phyloP scores from a whole-genome alignment of 1,140 invertebrate species.

The Drosophila equinoxialis region DNA sequence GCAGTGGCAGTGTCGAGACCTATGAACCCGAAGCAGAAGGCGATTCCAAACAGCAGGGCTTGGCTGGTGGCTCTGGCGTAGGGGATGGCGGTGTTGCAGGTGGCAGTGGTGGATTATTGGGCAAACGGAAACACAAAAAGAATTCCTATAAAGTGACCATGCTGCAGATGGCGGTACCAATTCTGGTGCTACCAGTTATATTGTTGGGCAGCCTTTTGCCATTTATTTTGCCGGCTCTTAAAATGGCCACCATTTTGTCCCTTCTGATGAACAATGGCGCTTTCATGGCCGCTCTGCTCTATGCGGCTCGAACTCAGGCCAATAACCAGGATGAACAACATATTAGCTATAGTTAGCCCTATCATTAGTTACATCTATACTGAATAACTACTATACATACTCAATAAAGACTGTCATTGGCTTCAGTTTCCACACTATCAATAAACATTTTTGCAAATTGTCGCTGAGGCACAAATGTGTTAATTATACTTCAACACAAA shows the following conservation, averaged over 20 bases:
- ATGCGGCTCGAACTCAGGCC: slow-evolving; percentile 63
- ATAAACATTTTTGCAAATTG: too few species aligned
- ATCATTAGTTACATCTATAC: neutral
- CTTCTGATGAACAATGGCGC: slow-evolving; percentile 81
- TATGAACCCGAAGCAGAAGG: slow-evolving; percentile 66
- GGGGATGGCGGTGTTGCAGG: slow-evolving; percentile 26
- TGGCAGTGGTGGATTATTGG: slow-evolving; percentile 37
- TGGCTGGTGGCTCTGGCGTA: slow-evolving; percentile 33
- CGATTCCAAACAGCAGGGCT: slow-evolving; percentile 63
- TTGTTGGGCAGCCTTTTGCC: slow-evolving; percentile 74
- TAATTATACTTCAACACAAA: neutral
- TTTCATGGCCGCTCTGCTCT: slow-evolving; percentile 76
- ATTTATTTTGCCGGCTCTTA: slow-evolving; percentile 74
- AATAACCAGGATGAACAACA: slow-evolving; percentile 69
- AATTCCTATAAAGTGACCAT: slow-evolving; percentile 66
- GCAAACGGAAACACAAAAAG: slow-evolving; percentile 67
- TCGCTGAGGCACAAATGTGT: neutral
- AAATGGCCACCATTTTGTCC: slow-evolving; percentile 81
- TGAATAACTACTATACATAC: neutral
- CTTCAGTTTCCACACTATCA: slow-evolving; percentile 16
- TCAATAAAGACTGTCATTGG: slow-evolving; percentile 61
- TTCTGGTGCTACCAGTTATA: slow-evolving; percentile 74
- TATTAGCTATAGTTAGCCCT: slow-evolving; percentile 65
- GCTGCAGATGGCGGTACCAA: slow-evolving; percentile 78
- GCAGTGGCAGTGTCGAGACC: slow-evolving; percentile 57